Conservation (phyloP, 2,888 invertebrate species). For the Seladonia tumulorum region DNA sequence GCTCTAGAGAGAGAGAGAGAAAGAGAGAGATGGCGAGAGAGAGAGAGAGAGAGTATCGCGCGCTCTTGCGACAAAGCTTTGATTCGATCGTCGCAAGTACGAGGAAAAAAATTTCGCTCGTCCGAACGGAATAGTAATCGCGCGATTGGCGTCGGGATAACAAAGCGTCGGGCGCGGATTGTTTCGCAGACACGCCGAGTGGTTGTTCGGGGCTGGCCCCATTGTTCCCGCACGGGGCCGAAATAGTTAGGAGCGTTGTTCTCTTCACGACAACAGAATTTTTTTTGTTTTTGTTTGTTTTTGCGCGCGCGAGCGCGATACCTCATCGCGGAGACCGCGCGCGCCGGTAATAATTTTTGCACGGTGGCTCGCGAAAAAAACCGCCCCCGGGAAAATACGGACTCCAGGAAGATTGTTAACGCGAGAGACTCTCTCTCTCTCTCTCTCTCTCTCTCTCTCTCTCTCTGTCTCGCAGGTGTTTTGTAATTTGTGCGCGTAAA, state of each 20-base stretch:
- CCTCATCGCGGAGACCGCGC: conserved; percentile 18
- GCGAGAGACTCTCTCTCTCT: background rate
- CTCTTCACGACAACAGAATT: conserved; percentile 40
- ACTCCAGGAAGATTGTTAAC: conserved; percentile 7
- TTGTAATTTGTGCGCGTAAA: conserved; percentile 3
- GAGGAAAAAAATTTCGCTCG: conserved; percentile 29
- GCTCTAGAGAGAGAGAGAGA: background rate
- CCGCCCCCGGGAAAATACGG: background rate
- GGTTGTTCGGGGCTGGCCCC: conserved; percentile 43
- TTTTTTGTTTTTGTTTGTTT: background rate
- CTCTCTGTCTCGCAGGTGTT: background rate
- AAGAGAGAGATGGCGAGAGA: background rate
- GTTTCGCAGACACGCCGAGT: conserved; percentile 47
- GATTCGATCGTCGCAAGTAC: conserved; percentile 2
- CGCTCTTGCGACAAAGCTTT: background rate
- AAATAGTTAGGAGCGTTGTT: conserved; percentile 48
- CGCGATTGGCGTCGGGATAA: conserved; percentile 58
- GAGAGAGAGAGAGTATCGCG: background rate
- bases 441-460: no score
- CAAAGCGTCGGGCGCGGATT: conserved; percentile 48
- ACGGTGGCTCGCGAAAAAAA: conserved; percentile 12
- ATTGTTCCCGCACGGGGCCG: conserved; percentile 37
- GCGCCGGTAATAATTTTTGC: conserved; percentile 36
- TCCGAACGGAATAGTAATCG: conserved; percentile 33
- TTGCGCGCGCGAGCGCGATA: background rate